Base-by-base conservation (phyloP, 2,113 vertebrate genomes). In the Spheniscus mendiculus region DNA sequence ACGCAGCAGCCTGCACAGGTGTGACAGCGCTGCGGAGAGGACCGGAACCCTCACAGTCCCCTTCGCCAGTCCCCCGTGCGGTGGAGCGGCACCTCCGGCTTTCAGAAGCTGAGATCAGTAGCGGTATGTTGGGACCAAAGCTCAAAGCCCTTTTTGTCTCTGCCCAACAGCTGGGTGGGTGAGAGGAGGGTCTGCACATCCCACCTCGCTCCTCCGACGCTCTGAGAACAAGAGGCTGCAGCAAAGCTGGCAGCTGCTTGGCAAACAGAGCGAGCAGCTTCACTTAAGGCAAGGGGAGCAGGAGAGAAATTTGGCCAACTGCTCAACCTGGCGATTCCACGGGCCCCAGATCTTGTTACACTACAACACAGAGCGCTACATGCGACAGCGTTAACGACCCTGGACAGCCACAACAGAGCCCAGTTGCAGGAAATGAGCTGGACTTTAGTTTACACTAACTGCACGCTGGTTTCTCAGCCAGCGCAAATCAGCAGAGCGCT, bases 221-320 rank as follows among this genome's bases (percentile, higher is more conserved):
- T 40, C 34, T 3, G 7, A n/a, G 47, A 29, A 56, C 34, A 2
- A 11, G 67, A 12, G 14, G 0, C 3, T 3, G 38, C 23, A 38
- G 77, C 66, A 38, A 18, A 50, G 66, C 65, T 12, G 81, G 82
- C 65, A 45, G 86, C 93, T 58, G 67, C 90, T 6, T 17, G 61
- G 53, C 63, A 17, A 72, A 67, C 20, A 2, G 25, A 3, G 50
- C 4, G 6, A 32, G 50, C 10, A 19, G 67, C 59, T 83, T 30
- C 55, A 2, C 12, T 5, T 7, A 4, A 42, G n/a, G 83, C 14
- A 30, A 34, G 17, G 74, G 66, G 44, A 85, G 53, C 49, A 20
- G 87, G 59, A 73, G 79, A 27, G 86, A 47, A 73, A 49, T 10
- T 11, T 34, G 91, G 87, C 61, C 78, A 49, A 36, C 2, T 0